Conservation (phyloP, 2,888 invertebrate species). For the Malachius bipustulatus region DNA sequence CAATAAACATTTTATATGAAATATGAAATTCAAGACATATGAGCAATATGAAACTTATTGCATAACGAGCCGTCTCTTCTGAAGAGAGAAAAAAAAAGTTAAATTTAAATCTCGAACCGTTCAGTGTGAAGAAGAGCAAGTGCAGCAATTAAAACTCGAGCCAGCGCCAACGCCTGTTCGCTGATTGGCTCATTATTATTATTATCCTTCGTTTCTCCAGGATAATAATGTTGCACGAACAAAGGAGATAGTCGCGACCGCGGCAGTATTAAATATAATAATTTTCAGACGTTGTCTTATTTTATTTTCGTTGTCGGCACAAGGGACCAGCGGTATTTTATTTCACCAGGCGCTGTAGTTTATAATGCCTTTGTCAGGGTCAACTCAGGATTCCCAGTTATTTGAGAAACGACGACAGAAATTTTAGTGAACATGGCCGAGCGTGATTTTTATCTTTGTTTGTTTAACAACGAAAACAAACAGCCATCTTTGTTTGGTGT, state of each 20-base stretch:
- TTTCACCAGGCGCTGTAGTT: not conserved
- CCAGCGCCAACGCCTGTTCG: no score
- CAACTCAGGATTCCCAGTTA: not conserved
- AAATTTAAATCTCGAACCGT: no score
- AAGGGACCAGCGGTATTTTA: not conserved
- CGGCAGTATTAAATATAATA: not conserved
- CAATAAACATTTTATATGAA: no score
- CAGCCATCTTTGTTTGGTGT: not conserved
- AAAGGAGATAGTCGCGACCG: not conserved
- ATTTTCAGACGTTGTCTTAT: not conserved
- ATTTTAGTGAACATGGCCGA: not conserved
- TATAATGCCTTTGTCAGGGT: not conserved
- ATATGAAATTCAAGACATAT: no score
- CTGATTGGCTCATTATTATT: constrained; percentile 2
- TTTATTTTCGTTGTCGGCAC: not conserved
- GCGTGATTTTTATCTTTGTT: constrained; percentile 1
- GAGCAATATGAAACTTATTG: no score
- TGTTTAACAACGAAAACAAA: not conserved
- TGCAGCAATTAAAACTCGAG: no score
- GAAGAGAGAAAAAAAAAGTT: no score
- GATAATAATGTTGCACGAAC: no score
- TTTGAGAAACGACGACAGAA: constrained; percentile 1
- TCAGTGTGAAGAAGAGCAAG: no score
- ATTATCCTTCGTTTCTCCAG: no score
- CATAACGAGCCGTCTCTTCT: no score